These are phyloP conservation scores for Ichneumon xanthorius DNA, from an alignment of 2,888 invertebrate genomes.

Conservation along the genomic window DNA sequence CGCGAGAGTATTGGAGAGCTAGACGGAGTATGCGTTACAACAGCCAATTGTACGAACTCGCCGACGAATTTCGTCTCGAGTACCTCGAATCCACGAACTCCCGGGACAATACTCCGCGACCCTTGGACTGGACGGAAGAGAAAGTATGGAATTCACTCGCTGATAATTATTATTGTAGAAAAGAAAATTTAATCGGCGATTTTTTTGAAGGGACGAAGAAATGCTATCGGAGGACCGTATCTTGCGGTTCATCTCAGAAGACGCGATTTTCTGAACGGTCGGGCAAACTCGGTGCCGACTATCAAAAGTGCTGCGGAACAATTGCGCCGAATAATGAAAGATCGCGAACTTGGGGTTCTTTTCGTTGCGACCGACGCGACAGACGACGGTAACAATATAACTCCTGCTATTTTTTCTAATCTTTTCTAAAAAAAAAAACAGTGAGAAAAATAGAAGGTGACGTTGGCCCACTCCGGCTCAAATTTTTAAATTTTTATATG, in stretches of 20 bases:
- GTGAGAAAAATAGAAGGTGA: no score
- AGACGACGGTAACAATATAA: slow-evolving; percentile 84
- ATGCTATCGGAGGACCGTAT: slow-evolving; percentile 90
- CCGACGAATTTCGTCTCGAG: slow-evolving; percentile 88
- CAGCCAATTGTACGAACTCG: slow-evolving; percentile 88
- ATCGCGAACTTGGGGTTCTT: slow-evolving; percentile 87
- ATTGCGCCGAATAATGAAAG: slow-evolving; percentile 87
- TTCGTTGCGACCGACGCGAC: slow-evolving; percentile 96
- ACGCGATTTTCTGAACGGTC: slow-evolving; percentile 93
- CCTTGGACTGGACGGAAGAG: slow-evolving; percentile 88
- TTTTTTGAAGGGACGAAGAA: slow-evolving; percentile 83
- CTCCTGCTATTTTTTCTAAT: neutral
- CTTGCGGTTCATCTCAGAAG: slow-evolving; percentile 95
- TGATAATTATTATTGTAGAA: slow-evolving; percentile 16
- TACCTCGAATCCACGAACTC: slow-evolving; percentile 88
- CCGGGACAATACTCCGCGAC: slow-evolving; percentile 87
- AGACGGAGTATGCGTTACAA: slow-evolving; percentile 97
- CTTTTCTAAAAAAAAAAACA: no score
- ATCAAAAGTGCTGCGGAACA: slow-evolving; percentile 92
- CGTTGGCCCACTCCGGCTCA: no score
- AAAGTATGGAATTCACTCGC: slow-evolving; percentile 81
- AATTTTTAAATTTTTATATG: no score
- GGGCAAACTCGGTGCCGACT: slow-evolving; percentile 91
- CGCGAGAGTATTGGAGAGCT: slow-evolving; percentile 93
- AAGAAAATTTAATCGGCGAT: neutral